phyloP scores from a whole-genome alignment of 2,888 invertebrate genomes.

The Petrophora chlorosata region DNA sequence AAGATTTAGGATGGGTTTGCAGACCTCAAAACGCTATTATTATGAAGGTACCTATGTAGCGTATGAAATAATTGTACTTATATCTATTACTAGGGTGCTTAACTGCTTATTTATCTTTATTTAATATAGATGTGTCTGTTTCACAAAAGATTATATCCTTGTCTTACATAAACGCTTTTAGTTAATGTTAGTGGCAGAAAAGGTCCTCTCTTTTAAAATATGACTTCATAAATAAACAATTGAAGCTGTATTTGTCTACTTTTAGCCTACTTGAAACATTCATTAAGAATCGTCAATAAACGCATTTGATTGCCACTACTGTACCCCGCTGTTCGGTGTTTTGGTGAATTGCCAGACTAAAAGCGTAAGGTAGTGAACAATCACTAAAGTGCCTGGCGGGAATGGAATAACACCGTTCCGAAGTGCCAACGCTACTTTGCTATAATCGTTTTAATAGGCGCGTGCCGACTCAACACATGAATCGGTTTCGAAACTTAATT shows the following conservation, averaged over 20 bases:
- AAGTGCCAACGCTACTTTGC: slow-evolving; percentile 36
- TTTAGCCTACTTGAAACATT: slow-evolving; percentile 4
- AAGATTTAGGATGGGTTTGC: no score
- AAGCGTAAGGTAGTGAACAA: slow-evolving; percentile 32
- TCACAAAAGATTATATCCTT: no score
- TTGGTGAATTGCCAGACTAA: slow-evolving; percentile 34
- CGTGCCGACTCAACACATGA: slow-evolving; percentile 2
- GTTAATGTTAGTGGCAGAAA: no score
- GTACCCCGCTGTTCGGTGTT: slow-evolving; percentile 28
- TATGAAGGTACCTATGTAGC: no score
- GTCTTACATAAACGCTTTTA: no score
- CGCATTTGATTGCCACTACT: slow-evolving; percentile 25
- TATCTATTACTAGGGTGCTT: no score
- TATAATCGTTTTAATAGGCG: slow-evolving; percentile 34
- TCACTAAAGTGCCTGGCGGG: slow-evolving; percentile 31
- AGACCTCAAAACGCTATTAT: no score
- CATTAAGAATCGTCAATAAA: slow-evolving; percentile 20
- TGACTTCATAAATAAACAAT: no score
- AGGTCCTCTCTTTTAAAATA: no score
- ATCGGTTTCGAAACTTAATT: slow-evolving; percentile 7
- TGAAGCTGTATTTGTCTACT: neutral
- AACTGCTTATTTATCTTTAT: no score
- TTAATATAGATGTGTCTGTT: no score
- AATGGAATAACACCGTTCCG: slow-evolving; percentile 22
- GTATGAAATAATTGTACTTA: no score